These are phyloP conservation scores for Drosophila niveifrons DNA, from an alignment of 2,888 invertebrate genomes.

Conservation along the genomic window DNA sequence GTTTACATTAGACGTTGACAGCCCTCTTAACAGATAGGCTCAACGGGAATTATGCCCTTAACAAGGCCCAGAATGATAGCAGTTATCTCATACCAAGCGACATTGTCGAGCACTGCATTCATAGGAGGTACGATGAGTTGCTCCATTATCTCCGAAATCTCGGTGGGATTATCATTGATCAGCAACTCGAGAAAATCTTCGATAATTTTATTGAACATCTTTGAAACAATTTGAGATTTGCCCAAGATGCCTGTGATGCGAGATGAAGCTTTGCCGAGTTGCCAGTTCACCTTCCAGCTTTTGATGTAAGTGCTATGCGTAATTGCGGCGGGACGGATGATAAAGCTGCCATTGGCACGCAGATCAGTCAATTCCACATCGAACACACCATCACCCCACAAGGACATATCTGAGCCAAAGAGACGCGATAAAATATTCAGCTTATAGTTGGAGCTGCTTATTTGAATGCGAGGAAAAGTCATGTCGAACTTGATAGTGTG, in stretches of 20 bases:
- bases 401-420: conserved; percentile 44
- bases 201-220: conserved; percentile 69
- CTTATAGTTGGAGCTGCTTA: conserved; percentile 69
- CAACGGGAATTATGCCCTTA: conserved; percentile 65
- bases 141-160: conserved; percentile 66
- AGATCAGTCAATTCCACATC: conserved; percentile 66
- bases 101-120: conserved; percentile 58
- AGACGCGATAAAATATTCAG: conserved; percentile 56
- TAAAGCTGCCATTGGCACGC: conserved; percentile 72
- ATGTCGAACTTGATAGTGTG: conserved; percentile 78
- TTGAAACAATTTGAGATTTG: conserved; percentile 44
- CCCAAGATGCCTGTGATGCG: conserved; percentile 73
- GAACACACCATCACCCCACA: conserved; percentile 73
- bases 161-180: conserved; percentile 71
- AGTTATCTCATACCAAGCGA: conserved; percentile 70
- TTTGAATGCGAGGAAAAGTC: conserved; percentile 67
- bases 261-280: conserved; percentile 67
- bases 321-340: conserved; percentile 63
- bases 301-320: conserved; percentile 56
- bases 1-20: neutral
- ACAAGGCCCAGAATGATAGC: conserved; percentile 70
- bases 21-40: conserved; percentile 61
- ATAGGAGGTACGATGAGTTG: conserved; percentile 61
- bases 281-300: conserved; percentile 69
- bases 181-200: conserved; percentile 70